These are phyloP conservation scores for Mythimna albipuncta DNA, from an alignment of 2,888 invertebrate genomes.

Conservation along the genomic window DNA sequence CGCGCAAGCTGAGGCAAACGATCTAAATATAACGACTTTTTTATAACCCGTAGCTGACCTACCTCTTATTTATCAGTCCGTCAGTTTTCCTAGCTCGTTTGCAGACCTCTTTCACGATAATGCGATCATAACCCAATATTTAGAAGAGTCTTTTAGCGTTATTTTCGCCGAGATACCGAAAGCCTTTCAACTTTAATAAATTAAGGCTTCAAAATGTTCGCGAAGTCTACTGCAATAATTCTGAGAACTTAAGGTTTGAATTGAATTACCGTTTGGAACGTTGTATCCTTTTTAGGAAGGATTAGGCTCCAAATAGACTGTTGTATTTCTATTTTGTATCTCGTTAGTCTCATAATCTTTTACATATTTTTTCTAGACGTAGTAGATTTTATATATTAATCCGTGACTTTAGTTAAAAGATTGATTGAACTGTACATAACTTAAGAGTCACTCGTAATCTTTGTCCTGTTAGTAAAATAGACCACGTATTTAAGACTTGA, in stretches of 20 bases:
- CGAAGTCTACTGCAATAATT: conserved; percentile 60
- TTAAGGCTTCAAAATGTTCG: conserved; percentile 59
- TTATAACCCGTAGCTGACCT: conserved; percentile 42
- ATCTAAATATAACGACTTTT: conserved; percentile 46
- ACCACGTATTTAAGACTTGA: conserved; percentile 40
- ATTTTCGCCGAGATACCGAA: conserved; percentile 60
- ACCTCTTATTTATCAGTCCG: conserved; percentile 55
- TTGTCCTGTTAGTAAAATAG: conserved; percentile 17
- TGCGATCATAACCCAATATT: conserved; percentile 65
- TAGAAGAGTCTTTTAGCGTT: conserved; percentile 59
- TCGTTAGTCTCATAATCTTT: conserved; percentile 21
- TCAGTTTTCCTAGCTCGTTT: conserved; percentile 58
- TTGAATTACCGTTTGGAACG: conserved; percentile 55
- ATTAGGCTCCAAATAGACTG: conserved; percentile 21
- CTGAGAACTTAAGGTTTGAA: conserved; percentile 52
- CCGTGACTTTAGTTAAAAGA: neutral
- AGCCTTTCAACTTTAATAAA: conserved; percentile 63
- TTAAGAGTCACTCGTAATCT: neutral
- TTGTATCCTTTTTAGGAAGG: conserved; percentile 41
- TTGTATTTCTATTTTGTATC: conserved; percentile 23
- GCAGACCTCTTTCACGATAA: conserved; percentile 63
- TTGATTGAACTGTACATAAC: conserved; percentile 8
- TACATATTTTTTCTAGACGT: neutral
- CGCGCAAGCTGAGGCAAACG: conserved; percentile 32
- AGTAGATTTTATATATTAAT: neutral